Evolutionary conservation across 2,113 vertebrate genomes (phyloP).

Genomic region (Aptenodytes patagonicus): DNA sequence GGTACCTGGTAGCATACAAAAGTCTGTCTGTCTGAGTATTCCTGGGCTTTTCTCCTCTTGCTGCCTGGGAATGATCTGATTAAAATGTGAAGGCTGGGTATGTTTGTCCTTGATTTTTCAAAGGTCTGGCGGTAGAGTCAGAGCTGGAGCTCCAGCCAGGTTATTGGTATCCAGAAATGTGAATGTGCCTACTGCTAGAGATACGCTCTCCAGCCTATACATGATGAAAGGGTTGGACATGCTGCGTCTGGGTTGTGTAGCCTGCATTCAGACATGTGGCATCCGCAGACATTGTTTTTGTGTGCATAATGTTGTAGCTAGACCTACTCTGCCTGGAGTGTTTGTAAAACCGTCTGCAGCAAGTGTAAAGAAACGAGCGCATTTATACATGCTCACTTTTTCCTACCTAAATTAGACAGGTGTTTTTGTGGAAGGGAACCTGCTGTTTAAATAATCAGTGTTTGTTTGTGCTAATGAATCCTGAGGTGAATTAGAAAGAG

Average conservation of each 20-base stretch:
- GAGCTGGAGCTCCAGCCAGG: neutral
- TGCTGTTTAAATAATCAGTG: neutral
- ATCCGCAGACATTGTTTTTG: neutral
- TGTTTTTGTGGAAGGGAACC: neutral
- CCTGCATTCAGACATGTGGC: neutral
- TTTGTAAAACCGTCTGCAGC: neutral
- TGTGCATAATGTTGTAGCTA: neutral
- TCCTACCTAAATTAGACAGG: neutral
- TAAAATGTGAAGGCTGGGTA: neutral
- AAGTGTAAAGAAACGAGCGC: neutral
- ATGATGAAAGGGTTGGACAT: fast-evolving
- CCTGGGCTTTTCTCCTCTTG: neutral
- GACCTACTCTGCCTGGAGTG: neutral
- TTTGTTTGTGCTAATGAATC: conserved; percentile 29
- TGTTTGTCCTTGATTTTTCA: neutral
- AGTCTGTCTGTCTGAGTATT: neutral
- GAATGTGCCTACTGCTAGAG: neutral
- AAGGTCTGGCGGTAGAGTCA: neutral
- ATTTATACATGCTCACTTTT: neutral
- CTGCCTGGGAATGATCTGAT: neutral
- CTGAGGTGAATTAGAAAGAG: conserved; percentile 35
- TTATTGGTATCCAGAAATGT: neutral
- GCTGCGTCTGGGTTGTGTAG: neutral
- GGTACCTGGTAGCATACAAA: neutral
- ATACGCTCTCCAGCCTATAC: fast-evolving